These are phyloP conservation scores for Aphidius ervi DNA, from an alignment of 1,140 invertebrate genomes.

Conservation along the genomic window DNA sequence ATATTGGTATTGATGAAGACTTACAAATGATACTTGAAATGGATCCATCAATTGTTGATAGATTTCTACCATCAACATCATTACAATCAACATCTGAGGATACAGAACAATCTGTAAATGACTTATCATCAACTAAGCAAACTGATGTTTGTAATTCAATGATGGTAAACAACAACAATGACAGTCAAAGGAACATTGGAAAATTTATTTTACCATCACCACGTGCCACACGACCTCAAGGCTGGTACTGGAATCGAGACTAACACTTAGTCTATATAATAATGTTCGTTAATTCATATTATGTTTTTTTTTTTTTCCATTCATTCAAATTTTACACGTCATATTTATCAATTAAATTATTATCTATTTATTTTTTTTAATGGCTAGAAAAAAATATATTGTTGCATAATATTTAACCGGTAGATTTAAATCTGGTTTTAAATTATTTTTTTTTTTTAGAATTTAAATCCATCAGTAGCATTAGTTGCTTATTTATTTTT, in stretches of 20 bases:
- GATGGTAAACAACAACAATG: slow-evolving; percentile 9
- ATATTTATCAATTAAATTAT: too few species aligned
- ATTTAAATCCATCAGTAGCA: too few species aligned
- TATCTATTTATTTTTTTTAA: too few species aligned
- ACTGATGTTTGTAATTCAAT: background rate
- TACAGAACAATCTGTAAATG: background rate
- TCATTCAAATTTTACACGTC: background rate
- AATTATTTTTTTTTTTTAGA: too few species aligned
- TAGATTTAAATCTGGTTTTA: too few species aligned
- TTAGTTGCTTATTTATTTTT: too few species aligned
- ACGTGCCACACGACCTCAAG: slow-evolving; percentile 22
- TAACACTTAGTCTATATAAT: slow-evolving; percentile 20
- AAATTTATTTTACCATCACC: slow-evolving; percentile 10
- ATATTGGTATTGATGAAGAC: slow-evolving; percentile 60
- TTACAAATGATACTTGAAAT: slow-evolving; percentile 61
- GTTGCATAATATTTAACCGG: too few species aligned
- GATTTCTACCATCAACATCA: slow-evolving; percentile 26
- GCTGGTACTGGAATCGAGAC: slow-evolving; percentile 27
- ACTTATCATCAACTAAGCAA: too few species aligned
- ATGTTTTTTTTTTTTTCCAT: slow-evolving; percentile 3
- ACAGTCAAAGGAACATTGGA: background rate
- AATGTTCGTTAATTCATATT: slow-evolving; percentile 15
- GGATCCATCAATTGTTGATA: slow-evolving; percentile 61
- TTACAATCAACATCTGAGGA: slow-evolving; percentile 23
- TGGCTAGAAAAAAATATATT: too few species aligned